Evolutionary conservation across 2,797 vertebrate genomes (phyloP).

Genomic region (Babyrousa celebensis): DNA sequence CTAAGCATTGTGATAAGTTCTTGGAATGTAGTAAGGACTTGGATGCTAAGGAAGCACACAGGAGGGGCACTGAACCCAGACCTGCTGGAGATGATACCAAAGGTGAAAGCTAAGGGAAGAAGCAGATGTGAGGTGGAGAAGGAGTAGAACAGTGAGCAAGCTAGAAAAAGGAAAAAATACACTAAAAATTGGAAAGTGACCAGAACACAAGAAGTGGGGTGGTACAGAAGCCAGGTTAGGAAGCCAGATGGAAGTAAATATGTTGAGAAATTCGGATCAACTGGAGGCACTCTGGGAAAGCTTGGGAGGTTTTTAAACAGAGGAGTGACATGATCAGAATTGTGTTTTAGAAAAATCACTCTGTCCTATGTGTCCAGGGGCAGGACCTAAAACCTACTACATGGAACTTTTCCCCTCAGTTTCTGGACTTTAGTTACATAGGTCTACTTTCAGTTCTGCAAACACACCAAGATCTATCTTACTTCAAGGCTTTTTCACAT

Average conservation of each 20-base stretch:
- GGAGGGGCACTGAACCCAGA: neutral
- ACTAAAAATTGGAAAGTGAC: neutral
- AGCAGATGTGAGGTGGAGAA: neutral
- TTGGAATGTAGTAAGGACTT: neutral
- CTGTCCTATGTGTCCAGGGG: neutral
- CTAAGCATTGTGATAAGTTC: neutral
- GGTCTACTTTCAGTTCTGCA: neutral
- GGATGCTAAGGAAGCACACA: neutral
- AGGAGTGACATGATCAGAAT: neutral
- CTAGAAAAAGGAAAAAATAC: neutral
- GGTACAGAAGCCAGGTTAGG: neutral
- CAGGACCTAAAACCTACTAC: neutral
- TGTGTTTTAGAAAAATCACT: conserved; percentile 40
- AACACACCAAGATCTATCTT: neutral
- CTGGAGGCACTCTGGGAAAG: neutral
- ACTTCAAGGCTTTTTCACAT: neutral
- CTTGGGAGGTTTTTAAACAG: neutral
- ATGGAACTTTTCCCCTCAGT: neutral
- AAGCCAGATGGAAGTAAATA: neutral
- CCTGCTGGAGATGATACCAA: neutral
- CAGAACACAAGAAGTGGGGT: neutral
- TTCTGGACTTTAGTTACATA: neutral
- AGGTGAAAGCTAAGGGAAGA: neutral
- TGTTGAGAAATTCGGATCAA: neutral
- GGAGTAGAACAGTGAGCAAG: neutral